Percentiles rank a stretch among this genome's conserved stretches.
phyloP scores from a whole-genome alignment of 2,888 invertebrate genomes.

The Micoletzkya japonica region DNA sequence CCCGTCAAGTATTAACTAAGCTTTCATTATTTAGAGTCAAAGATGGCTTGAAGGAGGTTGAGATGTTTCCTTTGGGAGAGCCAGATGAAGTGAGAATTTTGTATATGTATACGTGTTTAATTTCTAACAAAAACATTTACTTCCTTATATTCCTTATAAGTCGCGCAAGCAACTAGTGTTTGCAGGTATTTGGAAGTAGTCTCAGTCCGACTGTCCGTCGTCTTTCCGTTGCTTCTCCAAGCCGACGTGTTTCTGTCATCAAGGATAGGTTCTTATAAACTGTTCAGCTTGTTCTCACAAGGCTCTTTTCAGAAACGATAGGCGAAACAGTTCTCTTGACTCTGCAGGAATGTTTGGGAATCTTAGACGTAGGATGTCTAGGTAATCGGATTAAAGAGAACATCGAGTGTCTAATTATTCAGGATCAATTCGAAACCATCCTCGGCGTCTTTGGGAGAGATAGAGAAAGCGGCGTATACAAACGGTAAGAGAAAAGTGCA shows the following conservation, averaged over 20 bases:
- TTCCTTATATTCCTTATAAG: not conserved
- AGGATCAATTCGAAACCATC: conserved; percentile 22
- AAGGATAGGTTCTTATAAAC: too few species aligned
- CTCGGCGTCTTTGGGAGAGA: conserved; percentile 9
- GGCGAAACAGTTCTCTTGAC: too few species aligned
- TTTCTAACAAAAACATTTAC: too few species aligned
- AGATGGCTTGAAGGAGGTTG: conserved; percentile 1
- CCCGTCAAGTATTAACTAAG: not conserved
- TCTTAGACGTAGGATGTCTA: not conserved
- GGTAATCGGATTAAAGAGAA: too few species aligned
- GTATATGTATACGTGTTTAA: too few species aligned
- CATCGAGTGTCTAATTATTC: too few species aligned
- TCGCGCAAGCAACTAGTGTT: not conserved
- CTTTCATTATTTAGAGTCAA: not conserved
- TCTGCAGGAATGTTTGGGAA: not conserved
- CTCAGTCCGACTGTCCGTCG: too few species aligned
- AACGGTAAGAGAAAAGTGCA: conserved; percentile 7
- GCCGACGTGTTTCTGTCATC: not conserved
- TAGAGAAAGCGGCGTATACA: too few species aligned
- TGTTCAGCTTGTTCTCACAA: too few species aligned
- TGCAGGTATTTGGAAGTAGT: not conserved
- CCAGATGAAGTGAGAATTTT: conserved; percentile 15
- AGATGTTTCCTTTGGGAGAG: conserved; percentile 21
- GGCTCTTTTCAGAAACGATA: too few species aligned
- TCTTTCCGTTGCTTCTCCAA: too few species aligned